Base-by-base conservation (phyloP, 2,888 invertebrate species). In the Nudaria mundana region DNA sequence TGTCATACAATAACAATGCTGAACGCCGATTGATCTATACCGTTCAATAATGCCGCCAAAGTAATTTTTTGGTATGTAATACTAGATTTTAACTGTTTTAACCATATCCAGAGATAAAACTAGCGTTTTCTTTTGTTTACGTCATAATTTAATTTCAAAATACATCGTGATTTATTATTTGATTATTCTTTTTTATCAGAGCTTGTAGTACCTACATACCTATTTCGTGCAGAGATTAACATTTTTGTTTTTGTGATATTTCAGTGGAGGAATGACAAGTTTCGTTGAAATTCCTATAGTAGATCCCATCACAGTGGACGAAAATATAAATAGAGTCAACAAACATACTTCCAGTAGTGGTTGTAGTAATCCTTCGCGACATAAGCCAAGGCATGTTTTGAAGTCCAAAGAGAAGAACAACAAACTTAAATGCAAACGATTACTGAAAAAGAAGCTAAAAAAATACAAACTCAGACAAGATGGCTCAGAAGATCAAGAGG, bases 401-500 rank as follows among this genome's bases (percentile, higher is more conserved):
- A 75, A 56, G 48, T 60, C 69, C 8, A 82, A 73, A 51, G 72
- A 77, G 59, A 78, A 76, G 42, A 65, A 59, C 48, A 57, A 64
- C 14, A 83, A 73, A 56, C 54, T 62, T 24, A 82, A 71, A 59
- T 81, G 74, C 56, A 68, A 60, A 30, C 77, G 65, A 52, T 52
- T 61, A 26, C 70, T 83, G n/a, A 81, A 71, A 48, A 77, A 69
- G 26, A 87, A 81, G 57, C 59, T 84, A 13, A 83, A 77, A 52
- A 84, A 87, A 60, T 86, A 87, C 44, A 86, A 76, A 60, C 63
- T 85, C 3, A 66, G 81, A 48, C 75, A 60, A 56, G 76, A 86
- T 81, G 86, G 81, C n/a, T 58, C 63, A 48, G 86, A 87, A 55
- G 87, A 88, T 54, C 76, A 67, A 44, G 87, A 87, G 55, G 70